Percentiles rank a stretch among this genome's conserved stretches.
Evolutionary conservation across 2,113 vertebrate species (phyloP).

Genomic region (Platysteira castanea): DNA sequence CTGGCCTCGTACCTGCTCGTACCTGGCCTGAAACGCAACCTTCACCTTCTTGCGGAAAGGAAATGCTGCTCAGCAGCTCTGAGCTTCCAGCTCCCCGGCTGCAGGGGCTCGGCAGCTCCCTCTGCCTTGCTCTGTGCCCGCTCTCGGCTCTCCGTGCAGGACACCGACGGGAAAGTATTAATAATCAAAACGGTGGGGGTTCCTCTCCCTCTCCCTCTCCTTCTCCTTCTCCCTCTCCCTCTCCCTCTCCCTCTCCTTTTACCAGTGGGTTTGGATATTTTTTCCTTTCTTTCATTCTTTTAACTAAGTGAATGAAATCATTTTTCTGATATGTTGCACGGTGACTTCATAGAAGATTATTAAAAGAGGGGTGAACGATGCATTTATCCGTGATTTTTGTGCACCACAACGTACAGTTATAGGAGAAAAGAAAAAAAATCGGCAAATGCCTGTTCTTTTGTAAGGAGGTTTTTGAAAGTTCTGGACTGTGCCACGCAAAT

Average conservation of each 20-base stretch:
- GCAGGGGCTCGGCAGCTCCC: background rate
- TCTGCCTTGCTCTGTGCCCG: background rate
- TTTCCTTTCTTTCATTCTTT: background rate
- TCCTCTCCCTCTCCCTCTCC: too few relatives aligned
- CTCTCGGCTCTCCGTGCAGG: background rate
- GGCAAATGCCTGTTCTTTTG: background rate
- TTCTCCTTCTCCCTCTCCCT: too few relatives aligned
- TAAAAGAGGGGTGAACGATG: background rate
- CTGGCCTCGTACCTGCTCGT: background rate
- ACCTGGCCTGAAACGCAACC: background rate
- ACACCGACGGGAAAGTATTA: background rate
- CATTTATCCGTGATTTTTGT: background rate
- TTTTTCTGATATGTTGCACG: background rate
- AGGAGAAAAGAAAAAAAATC: background rate
- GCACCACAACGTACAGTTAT: rapidly evolving
- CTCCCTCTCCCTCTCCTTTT: too few relatives aligned
- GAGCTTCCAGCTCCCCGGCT: too few relatives aligned
- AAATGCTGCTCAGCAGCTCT: background rate
- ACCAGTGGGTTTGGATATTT: background rate
- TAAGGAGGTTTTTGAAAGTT: background rate
- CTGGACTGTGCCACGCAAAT: background rate
- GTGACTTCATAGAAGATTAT: background rate
- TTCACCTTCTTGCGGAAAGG: background rate
- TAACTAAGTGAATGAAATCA: background rate
- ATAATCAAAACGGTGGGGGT: rapidly evolving